Conservation (phyloP, 2,888 invertebrate genomes). For the Limnephilus lunatus region DNA sequence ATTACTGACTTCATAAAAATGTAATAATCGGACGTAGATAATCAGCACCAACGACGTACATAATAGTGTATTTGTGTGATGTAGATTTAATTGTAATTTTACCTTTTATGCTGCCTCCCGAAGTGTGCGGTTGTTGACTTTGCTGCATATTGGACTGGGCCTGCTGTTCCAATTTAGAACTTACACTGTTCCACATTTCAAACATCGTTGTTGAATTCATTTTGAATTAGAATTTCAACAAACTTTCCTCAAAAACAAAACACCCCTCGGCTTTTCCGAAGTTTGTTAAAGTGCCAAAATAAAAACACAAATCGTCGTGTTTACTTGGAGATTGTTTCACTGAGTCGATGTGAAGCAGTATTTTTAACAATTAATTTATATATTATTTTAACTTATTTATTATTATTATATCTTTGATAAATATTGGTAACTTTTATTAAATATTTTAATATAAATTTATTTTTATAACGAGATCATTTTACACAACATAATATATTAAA, state of each 20-base stretch:
- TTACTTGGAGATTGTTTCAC: not conserved
- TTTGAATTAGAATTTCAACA: conserved; percentile 31
- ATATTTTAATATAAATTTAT: conserved; percentile 14
- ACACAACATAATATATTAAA: conserved; percentile 32
- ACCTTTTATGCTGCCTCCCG: conserved; percentile 91
- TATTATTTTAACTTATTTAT: conserved; percentile 22
- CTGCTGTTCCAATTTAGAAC: conserved; percentile 84
- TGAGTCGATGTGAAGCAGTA: not conserved
- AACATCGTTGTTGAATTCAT: conserved; percentile 79
- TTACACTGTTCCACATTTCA: conserved; percentile 90
- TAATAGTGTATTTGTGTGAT: not conserved
- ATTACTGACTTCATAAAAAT: not conserved
- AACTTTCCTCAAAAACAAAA: conserved; percentile 4
- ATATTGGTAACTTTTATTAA: conserved; percentile 26
- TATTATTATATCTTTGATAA: conserved; percentile 31
- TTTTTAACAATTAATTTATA: not conserved
- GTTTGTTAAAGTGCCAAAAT: not conserved
- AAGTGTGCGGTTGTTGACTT: conserved; percentile 85
- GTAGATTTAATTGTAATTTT: conserved; percentile 69
- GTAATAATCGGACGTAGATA: not conserved
- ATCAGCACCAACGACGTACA: not conserved
- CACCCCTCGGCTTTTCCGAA: not conserved
- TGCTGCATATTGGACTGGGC: conserved; percentile 80
- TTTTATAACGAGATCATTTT: conserved; percentile 33
- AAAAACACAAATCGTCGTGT: not conserved